phyloP scores from a whole-genome alignment of 2,113 vertebrate genomes.

The Jacana jacana region DNA sequence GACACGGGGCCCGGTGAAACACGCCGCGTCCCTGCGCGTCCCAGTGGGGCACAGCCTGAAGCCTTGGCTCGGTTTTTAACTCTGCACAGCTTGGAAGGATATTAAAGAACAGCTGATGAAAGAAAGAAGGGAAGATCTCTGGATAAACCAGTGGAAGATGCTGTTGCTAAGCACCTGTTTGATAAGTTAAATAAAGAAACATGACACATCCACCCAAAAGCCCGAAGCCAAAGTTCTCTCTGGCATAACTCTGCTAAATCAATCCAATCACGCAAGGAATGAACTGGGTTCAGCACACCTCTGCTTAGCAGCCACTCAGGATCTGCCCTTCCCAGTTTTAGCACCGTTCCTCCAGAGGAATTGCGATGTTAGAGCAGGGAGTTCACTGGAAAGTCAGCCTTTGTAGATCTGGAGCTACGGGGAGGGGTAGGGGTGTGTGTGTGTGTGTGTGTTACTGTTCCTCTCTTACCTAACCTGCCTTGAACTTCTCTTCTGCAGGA shows the following conservation, averaged over 20 bases:
- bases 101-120: not conserved
- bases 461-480: not conserved
- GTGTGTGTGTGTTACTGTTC: not conserved
- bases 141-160: conserved; percentile 19
- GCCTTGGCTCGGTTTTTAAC: not conserved
- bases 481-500: conserved; percentile 9
- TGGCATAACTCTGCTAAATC: conserved; percentile 5
- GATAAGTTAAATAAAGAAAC: conserved; percentile 12
- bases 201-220: not conserved
- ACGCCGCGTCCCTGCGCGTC: not conserved
- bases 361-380: not conserved
- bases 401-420: not conserved
- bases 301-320: conserved; percentile 32
- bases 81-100: not conserved
- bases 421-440: not conserved
- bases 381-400: conserved; percentile 39
- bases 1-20: not conserved
- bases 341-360: not conserved
- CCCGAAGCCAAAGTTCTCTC: conserved; percentile 3
- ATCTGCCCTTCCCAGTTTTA: conserved; percentile 43
- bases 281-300: not conserved
- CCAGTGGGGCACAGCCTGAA: not conserved
- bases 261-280: conserved; percentile 11
- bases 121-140: not conserved
- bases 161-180: conserved; percentile 52